A percentile compares a stretch with the other conserved stretches of the same genome.
Evolutionary conservation across 2,797 vertebrate genomes (phyloP).

Genomic region (Aselliscus stoliczkanus): DNA sequence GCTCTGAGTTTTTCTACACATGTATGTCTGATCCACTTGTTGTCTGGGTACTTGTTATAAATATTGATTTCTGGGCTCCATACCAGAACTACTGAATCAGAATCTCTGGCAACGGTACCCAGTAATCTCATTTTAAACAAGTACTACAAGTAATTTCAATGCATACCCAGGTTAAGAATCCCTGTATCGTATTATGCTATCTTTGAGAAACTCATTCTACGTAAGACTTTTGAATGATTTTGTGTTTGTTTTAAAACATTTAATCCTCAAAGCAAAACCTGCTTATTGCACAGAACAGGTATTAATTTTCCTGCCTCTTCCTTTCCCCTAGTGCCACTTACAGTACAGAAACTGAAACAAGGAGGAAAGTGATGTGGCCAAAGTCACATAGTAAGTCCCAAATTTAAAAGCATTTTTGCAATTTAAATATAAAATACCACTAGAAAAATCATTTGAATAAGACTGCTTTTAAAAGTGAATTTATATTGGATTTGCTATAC

Average conservation of each 20-base stretch:
- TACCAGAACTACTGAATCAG: neutral
- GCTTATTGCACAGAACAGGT: neutral
- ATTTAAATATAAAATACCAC: constrained; percentile 22
- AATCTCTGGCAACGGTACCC: neutral
- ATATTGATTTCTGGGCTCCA: neutral
- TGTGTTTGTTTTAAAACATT: neutral
- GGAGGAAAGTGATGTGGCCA: neutral
- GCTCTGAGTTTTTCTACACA: neutral
- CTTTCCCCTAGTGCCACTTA: neutral
- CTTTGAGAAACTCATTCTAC: neutral
- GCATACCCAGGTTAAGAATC: neutral
- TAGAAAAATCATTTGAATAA: neutral
- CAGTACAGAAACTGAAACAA: neutral
- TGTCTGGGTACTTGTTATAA: neutral
- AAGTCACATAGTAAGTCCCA: neutral
- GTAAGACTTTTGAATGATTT: neutral
- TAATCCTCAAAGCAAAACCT: neutral
- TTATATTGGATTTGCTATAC: neutral
- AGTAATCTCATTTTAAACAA: constrained; percentile 19
- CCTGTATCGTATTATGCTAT: neutral
- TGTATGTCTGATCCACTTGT: neutral
- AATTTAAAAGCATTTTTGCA: constrained; percentile 31
- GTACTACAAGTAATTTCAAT: neutral
- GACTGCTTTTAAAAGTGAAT: neutral
- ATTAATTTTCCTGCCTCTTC: neutral